Evolutionary conservation across 2,113 vertebrate genomes (phyloP), one percentile per base, ranked within the genome.

Genomic region (Nothocercus nigrocapillus): DNA sequence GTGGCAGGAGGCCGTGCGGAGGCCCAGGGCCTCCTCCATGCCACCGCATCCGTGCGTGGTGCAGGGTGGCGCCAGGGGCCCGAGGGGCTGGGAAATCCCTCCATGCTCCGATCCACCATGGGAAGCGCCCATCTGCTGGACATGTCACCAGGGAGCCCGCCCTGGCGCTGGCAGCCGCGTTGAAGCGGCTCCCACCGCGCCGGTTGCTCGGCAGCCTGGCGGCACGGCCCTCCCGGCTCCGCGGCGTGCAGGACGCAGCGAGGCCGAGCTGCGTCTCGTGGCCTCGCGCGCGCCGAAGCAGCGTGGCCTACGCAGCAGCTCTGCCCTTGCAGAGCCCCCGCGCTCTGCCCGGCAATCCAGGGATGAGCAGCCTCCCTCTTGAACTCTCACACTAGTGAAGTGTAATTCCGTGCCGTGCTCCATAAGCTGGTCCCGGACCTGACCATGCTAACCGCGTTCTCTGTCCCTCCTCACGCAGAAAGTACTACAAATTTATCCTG

Each of bases 401-500:
- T 59, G 79, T 28, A 9, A 21, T 32, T 45, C 6, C 2, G 16
- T 11, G 12, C 49, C 1, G 1, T 62, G 32, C 38, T n/a, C 3
- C 25, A 63, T 28, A 3, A 15, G 21, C 40, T 72, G 13, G 18
- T 67, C 34, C 40, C 5, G 2, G 30, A 9, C 21, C 61, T 54
- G 34, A 25, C 47, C 0, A 1, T 34, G 1, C 53, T 81, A 45
- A 38, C 42, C 1, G 2, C 0, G 1, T 25, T 12, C 21, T 74
- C 47, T 66, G 34, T 70, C 44, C 77, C 32, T 12, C 49, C 7
- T 20, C 6, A n/a, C 38, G 32, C 95, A 99, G 99, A 97, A 99
- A 99, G 89, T 99, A 99, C 96, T 99, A 99, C 98, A 99, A 99
- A 93, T 99, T 99, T 96, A 99, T 99, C 75, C 96, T 99, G 97